Base-by-base conservation (phyloP, 2,797 vertebrate genomes). In the Centroberyx gerrardi region DNA sequence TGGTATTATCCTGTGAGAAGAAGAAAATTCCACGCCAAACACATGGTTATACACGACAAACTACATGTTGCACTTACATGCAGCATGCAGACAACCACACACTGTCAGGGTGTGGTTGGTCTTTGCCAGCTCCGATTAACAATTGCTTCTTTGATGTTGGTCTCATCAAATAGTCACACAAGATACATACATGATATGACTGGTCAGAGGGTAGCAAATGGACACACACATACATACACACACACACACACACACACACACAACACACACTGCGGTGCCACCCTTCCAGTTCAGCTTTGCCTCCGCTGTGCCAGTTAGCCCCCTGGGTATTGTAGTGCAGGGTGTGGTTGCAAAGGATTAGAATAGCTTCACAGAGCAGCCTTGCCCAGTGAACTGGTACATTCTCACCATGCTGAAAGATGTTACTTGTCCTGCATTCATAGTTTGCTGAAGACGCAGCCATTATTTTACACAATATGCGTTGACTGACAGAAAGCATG, bases 291-390 rank as follows among this genome's bases (percentile, higher is more conserved):
- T 74, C 60, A 82, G 69, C 74, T 68, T 67, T 78, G 75, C 29
- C 74, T 60, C 54, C 10, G 1, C 46, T 44, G 2, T 68, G 81
- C 79, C 81, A 82, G 74, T 88, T 88, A 81, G 17, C 68, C 87
- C 61, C 44, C 9, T 12, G 74, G 84, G 74, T 61, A 18, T 68
- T 63, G 28, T 52, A 79, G 58, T 6, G 10, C 53, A 60, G 73
- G 89, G 88, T 88, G 89, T 84, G 89, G 80, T 46, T 67, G 71
- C 28, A 44, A 22, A 67, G 56, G 60, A 79, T 71, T 61, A 66
- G 27, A 71, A 65, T 17, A 14, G n/a, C 36, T n/a, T 18, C 44
- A n/a, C 3, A 67, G 51, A 66, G 15, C 68, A 71, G 72, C 33
- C 53, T 36, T 67, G 56, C 31, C 5, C 10, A 22, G 4, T 36